Evolutionary conservation across 2,888 invertebrate genomes (phyloP).

Genomic region (Shargacucullia verbasci): DNA sequence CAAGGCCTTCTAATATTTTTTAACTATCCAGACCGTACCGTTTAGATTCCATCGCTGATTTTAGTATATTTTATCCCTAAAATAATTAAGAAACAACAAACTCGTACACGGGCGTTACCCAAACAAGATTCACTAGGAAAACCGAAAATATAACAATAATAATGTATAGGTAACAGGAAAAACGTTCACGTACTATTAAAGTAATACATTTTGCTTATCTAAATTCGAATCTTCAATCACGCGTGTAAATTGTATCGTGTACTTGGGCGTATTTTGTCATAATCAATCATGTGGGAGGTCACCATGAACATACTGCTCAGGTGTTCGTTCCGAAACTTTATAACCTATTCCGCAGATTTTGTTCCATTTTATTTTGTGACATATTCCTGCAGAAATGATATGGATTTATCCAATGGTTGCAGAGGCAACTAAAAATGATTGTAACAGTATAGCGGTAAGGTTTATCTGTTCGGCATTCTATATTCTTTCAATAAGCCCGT

Average conservation of each 20-base stretch:
- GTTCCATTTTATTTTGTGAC: conserved; percentile 43
- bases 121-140: background rate
- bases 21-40: no score
- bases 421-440: conserved; percentile 19
- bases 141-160: conserved; percentile 29
- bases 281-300: conserved; percentile 82
- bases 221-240: conserved; percentile 69
- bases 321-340: conserved; percentile 59
- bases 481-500: no score
- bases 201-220: conserved; percentile 78
- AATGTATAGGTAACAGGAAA: conserved; percentile 46
- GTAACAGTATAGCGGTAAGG: background rate
- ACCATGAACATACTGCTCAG: conserved; percentile 56
- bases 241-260: conserved; percentile 62
- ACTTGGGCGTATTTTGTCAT: conserved; percentile 73
- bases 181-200: conserved; percentile 38
- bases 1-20: no score
- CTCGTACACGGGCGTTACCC: background rate
- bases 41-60: no score
- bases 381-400: conserved; percentile 37
- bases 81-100: background rate
- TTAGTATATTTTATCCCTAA: no score
- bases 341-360: conserved; percentile 32
- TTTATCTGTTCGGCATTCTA: background rate
- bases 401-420: conserved; percentile 17